These are phyloP conservation scores for Bolinopsis microptera DNA, from an alignment of 37 sponge, comb jelly and placozoan genomes.

Conservation along the genomic window DNA sequence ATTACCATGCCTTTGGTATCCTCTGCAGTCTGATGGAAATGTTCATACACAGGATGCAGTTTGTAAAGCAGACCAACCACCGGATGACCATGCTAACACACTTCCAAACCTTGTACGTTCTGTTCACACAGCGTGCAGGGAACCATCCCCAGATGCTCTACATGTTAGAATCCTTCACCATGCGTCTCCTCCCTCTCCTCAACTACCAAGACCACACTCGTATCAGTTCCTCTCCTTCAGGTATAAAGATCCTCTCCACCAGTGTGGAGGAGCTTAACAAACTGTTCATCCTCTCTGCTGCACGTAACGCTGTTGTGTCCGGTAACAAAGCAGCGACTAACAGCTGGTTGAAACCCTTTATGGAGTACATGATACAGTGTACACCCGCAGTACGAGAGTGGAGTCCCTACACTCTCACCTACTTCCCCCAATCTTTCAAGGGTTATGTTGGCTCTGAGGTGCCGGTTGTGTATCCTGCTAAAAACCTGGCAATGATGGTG, in stretches of 20 bases:
- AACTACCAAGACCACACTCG: slow-evolving; percentile 46
- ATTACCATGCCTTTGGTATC: background rate
- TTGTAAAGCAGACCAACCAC: slow-evolving; percentile 9
- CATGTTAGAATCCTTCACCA: slow-evolving; percentile 12
- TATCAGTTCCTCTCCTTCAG: background rate
- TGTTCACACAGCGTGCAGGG: background rate
- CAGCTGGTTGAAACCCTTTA: slow-evolving; percentile 40
- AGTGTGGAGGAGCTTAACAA: slow-evolving; percentile 28
- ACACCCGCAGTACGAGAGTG: slow-evolving; percentile 5
- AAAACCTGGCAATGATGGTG: slow-evolving; percentile 18
- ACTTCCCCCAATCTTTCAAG: slow-evolving; percentile 7
- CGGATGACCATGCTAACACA: slow-evolving; percentile 51
- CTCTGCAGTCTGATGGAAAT: slow-evolving; percentile 14
- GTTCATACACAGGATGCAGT: slow-evolving; percentile 47
- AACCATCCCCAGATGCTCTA: slow-evolving; percentile 49
- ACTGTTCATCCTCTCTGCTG: slow-evolving; percentile 41
- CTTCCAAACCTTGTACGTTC: background rate
- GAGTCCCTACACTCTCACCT: slow-evolving; percentile 31
- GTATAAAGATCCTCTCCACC: slow-evolving; percentile 34
- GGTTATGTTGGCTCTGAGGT: background rate
- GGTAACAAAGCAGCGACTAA: slow-evolving; percentile 5
- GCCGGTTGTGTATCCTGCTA: background rate
- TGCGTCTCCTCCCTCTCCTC: slow-evolving; percentile 32
- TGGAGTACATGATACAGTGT: background rate
- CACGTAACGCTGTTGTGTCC: slow-evolving; percentile 21